Conservation (phyloP, 2,113 vertebrate species). For the Pseudonaja textilis region DNA sequence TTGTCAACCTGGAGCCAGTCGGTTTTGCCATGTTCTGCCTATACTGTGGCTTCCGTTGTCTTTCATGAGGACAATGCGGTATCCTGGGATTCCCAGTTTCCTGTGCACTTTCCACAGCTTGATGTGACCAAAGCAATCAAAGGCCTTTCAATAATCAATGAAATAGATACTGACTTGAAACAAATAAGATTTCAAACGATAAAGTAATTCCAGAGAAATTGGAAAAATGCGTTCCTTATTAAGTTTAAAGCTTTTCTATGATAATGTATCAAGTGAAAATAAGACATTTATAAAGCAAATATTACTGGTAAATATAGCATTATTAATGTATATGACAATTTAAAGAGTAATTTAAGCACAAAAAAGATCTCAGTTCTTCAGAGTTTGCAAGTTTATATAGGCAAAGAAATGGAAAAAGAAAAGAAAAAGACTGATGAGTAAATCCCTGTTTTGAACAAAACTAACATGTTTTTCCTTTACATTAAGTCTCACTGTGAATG, state of each 20-base stretch:
- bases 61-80: neutral
- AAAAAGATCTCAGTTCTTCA: neutral
- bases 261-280: neutral
- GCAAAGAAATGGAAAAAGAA: neutral
- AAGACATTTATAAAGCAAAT: neutral
- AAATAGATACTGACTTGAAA: neutral
- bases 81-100: neutral
- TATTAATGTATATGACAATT: neutral
- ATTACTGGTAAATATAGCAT: neutral
- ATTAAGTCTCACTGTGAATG: conserved; percentile 90
- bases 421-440: no score
- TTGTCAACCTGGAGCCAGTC: neutral
- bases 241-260: neutral
- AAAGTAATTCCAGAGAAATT: neutral
- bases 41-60: neutral
- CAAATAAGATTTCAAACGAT: neutral
- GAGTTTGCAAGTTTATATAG: neutral
- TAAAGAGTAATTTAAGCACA: neutral
- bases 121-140: neutral
- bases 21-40: neutral
- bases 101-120: neutral
- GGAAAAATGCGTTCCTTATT: neutral
- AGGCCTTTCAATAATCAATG: neutral
- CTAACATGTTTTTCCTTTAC: neutral
- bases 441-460: neutral